These are phyloP conservation scores for Pterostichus niger DNA, from an alignment of 2,888 invertebrate species.

Conservation along the genomic window DNA sequence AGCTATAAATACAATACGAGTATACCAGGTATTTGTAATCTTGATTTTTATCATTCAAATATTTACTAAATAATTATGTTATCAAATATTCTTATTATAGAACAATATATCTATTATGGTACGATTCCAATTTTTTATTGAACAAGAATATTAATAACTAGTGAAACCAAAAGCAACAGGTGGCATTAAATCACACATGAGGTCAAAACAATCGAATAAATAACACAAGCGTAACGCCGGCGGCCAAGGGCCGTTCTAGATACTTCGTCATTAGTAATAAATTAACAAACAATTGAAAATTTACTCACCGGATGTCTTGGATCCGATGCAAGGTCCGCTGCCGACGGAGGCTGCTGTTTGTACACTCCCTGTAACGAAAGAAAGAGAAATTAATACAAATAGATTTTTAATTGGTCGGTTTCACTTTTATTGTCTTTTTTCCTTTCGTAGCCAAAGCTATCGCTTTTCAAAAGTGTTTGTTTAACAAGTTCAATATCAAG, in stretches of 20 bases:
- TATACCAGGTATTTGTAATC: no score
- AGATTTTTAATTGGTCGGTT: conserved; percentile 62
- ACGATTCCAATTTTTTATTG: no score
- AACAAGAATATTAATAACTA: not conserved
- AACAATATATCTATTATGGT: no score
- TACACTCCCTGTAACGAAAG: conserved; percentile 63
- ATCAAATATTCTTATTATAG: no score
- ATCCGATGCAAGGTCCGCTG: conserved; percentile 48
- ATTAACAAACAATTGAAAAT: conserved; percentile 27
- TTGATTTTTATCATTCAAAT: no score
- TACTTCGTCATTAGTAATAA: conserved; percentile 4
- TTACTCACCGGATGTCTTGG: conserved; percentile 59
- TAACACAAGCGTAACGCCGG: not conserved
- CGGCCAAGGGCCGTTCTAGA: not conserved
- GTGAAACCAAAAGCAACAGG: not conserved
- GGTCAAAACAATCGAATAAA: not conserved
- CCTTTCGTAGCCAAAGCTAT: conserved; percentile 28
- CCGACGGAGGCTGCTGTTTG: conserved; percentile 50
- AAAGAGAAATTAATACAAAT: conserved; percentile 63
- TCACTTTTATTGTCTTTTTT: conserved; percentile 61
- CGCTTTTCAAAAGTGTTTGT: conserved; percentile 55
- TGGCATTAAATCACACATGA: not conserved
- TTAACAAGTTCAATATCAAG: conserved; percentile 60
- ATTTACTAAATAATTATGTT: no score
- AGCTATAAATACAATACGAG: no score